A percentile compares a stretch with the other conserved stretches of the same genome.
Evolutionary conservation across 2,888 invertebrate genomes (phyloP).

Genomic region (Mallateleia sp.): DNA sequence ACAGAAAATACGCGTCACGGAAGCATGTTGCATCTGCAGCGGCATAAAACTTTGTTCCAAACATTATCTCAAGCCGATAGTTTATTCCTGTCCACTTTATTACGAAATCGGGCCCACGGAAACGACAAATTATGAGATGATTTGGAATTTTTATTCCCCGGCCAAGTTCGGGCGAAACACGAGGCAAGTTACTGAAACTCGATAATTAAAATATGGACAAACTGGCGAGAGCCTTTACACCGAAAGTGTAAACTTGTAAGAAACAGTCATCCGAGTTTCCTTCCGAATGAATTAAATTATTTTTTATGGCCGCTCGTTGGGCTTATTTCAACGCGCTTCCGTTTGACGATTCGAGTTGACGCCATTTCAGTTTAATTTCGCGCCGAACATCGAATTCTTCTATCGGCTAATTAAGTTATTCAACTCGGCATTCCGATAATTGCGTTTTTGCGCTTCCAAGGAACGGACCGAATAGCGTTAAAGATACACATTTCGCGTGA

Average conservation of each 20-base stretch:
- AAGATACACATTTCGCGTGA: neutral
- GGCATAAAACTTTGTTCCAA: slow-evolving; percentile 54
- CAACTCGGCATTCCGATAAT: no score
- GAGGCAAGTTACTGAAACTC: slow-evolving; percentile 33
- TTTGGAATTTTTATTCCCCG: slow-evolving; percentile 30
- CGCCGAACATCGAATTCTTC: no score
- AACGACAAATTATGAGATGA: slow-evolving; percentile 43
- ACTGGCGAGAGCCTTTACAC: neutral
- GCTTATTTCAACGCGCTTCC: no score
- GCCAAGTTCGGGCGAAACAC: slow-evolving; percentile 17
- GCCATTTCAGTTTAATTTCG: no score
- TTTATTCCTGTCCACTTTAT: slow-evolving; percentile 59
- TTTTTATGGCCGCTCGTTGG: neutral
- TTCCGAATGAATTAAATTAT: slow-evolving; percentile 7
- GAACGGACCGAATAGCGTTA: no score
- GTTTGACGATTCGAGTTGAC: no score
- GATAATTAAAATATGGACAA: slow-evolving; percentile 57
- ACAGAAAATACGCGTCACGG: slow-evolving; percentile 46
- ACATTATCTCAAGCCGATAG: slow-evolving; percentile 58
- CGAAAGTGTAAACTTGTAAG: slow-evolving; percentile 18
- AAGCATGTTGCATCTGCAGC: slow-evolving; percentile 61
- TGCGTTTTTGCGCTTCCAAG: neutral
- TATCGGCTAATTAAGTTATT: no score
- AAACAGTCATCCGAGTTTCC: slow-evolving; percentile 6
- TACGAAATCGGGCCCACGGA: slow-evolving; percentile 29